A percentile compares a stretch with the other conserved stretches of the same genome.
Conservation (phyloP, 2,888 invertebrate genomes). For the Apamea sordens region DNA sequence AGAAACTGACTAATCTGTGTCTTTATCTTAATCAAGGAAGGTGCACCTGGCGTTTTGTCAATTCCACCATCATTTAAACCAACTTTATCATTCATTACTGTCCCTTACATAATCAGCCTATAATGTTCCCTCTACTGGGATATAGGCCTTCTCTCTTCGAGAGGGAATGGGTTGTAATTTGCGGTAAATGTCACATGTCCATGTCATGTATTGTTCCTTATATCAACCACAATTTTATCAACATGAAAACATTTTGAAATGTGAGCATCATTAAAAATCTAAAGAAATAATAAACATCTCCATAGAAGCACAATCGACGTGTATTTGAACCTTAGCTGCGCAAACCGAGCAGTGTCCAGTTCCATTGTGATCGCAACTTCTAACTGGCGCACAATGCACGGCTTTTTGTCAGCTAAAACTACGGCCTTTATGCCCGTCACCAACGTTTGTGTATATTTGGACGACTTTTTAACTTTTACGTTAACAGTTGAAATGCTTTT, state of each 20-base stretch:
- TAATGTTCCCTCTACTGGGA: too few species aligned
- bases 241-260: background rate
- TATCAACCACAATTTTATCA: background rate
- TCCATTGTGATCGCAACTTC: slow-evolving; percentile 32
- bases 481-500: slow-evolving; percentile 19
- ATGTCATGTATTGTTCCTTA: background rate
- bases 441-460: slow-evolving; percentile 24
- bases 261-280: background rate
- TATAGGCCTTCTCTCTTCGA: too few species aligned
- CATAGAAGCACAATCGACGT: slow-evolving; percentile 7
- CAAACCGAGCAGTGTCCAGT: slow-evolving; percentile 14
- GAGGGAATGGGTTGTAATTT: background rate
- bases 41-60: background rate
- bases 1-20: too few species aligned
- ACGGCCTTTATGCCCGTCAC: slow-evolving; percentile 28
- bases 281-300: background rate
- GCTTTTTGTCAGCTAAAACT: slow-evolving; percentile 38
- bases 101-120: background rate
- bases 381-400: slow-evolving; percentile 18
- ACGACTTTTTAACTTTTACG: slow-evolving; percentile 16
- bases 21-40: background rate
- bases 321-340: slow-evolving; percentile 7
- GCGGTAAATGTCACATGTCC: background rate
- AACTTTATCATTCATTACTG: background rate
- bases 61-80: too few species aligned